phyloP scores from a whole-genome alignment of 1,140 invertebrate genomes.

The Periplaneta americana region DNA sequence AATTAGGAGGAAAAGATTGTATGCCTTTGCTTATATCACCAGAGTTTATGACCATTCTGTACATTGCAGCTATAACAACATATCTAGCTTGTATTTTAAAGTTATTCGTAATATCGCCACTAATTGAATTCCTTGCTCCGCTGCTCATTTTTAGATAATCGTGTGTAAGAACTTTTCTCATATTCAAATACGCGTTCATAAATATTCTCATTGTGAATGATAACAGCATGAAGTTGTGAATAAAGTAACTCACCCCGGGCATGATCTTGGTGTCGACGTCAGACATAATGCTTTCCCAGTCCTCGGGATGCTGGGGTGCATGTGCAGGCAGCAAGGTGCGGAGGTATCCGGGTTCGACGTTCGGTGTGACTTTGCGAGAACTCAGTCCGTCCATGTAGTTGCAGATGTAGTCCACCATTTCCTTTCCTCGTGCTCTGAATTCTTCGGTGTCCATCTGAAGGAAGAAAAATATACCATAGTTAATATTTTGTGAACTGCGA shows the following conservation, averaged over 20 bases:
- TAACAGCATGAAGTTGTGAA: no score
- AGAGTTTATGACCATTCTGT: no score
- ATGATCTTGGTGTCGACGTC: slow-evolving; percentile 96
- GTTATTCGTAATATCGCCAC: no score
- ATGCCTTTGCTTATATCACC: no score
- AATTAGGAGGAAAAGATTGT: no score
- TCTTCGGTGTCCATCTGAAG: slow-evolving; percentile 64
- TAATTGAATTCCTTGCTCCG: no score
- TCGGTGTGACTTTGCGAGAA: slow-evolving; percentile 78
- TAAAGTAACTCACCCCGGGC: slow-evolving; percentile 80
- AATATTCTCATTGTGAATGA: slow-evolving; percentile 28
- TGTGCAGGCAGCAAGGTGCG: slow-evolving; percentile 71
- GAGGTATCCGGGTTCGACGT: slow-evolving; percentile 90
- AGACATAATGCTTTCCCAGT: slow-evolving; percentile 88
- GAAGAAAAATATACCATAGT: neutral
- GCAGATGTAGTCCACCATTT: slow-evolving; percentile 98
- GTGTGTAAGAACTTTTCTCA: no score
- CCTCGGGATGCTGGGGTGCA: slow-evolving; percentile 81
- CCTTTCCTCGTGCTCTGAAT: slow-evolving; percentile 83
- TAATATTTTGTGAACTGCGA: no score
- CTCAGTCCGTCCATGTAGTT: slow-evolving; percentile 86
- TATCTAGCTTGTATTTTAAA: no score
- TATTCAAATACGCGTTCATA: no score
- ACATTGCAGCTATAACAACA: no score
- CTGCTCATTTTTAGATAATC: no score